phyloP scores from a whole-genome alignment of 2,113 vertebrate species.

The Serilophus lunatus region DNA sequence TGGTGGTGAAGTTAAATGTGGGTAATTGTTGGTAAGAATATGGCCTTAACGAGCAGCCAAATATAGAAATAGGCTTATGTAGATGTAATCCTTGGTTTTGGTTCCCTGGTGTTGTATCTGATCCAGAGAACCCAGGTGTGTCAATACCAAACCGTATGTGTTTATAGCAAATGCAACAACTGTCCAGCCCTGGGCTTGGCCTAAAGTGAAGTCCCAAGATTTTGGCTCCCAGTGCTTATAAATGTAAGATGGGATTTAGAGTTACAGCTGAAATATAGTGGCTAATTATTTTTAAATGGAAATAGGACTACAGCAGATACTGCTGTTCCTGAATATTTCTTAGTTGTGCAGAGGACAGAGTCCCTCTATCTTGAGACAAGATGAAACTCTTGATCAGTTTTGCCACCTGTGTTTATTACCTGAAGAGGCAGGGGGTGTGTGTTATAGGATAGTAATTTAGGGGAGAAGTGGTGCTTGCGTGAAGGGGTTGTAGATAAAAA shows the following conservation, averaged over 20 bases:
- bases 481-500: conserved; percentile 35
- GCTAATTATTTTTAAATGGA: not conserved
- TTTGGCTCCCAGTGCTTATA: not conserved
- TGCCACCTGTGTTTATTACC: not conserved
- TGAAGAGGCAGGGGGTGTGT: not conserved
- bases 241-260: not conserved
- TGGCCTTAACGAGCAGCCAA: not conserved
- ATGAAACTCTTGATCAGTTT: not conserved
- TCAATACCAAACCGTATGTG: not conserved
- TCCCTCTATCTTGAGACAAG: not conserved
- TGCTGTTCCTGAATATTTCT: not conserved
- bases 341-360: not conserved
- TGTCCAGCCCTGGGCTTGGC: not conserved
- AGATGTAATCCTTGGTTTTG: not conserved
- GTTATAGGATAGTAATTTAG: not conserved
- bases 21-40: not conserved
- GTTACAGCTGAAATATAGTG: not conserved
- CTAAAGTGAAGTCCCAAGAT: not conserved
- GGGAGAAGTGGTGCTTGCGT: not conserved
- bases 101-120: not conserved
- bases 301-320: rapidly evolving
- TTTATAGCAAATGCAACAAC: not conserved
- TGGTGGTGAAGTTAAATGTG: not conserved
- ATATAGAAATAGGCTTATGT: rapidly evolving
- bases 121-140: not conserved